Conservation (phyloP, 2,797 vertebrate genomes). For the Okamejei kenojei region DNA sequence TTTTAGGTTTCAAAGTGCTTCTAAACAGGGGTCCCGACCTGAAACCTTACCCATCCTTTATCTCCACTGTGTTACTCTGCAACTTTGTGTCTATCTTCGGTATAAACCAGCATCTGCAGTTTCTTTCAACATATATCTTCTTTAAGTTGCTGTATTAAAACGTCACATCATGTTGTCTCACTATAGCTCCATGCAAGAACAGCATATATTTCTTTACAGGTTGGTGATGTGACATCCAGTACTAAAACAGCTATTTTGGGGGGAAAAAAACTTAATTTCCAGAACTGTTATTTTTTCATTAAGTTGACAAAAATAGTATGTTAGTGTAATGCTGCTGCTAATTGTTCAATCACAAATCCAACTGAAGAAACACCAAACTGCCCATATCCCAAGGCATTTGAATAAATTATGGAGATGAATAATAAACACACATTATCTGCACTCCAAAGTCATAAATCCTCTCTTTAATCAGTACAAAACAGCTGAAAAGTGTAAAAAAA, state of each 20-base stretch:
- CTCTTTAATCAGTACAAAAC: background rate
- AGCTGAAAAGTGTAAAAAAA: background rate
- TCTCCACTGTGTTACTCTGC: too few relatives aligned
- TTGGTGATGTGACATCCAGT: background rate
- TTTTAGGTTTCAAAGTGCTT: too few relatives aligned
- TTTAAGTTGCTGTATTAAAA: too few relatives aligned
- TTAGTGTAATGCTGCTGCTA: background rate
- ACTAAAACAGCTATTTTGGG: background rate
- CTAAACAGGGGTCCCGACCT: too few relatives aligned
- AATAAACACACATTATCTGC: background rate
- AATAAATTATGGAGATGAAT: conserved; percentile 2
- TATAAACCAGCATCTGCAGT: too few relatives aligned
- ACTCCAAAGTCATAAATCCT: background rate
- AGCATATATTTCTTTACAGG: background rate
- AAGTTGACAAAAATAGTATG: conserved; percentile 6
- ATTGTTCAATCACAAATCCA: background rate
- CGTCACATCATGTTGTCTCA: too few relatives aligned
- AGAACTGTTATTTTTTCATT: background rate
- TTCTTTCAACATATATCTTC: too few relatives aligned
- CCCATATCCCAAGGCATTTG: background rate
- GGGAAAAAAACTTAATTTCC: background rate
- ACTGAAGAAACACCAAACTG: background rate
- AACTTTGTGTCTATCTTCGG: too few relatives aligned
- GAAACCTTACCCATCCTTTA: too few relatives aligned
- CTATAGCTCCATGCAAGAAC: too few relatives aligned